These are phyloP conservation scores for Oscheius sp. DNA, from an alignment of 2,888 invertebrate genomes.

Conservation along the genomic window DNA sequence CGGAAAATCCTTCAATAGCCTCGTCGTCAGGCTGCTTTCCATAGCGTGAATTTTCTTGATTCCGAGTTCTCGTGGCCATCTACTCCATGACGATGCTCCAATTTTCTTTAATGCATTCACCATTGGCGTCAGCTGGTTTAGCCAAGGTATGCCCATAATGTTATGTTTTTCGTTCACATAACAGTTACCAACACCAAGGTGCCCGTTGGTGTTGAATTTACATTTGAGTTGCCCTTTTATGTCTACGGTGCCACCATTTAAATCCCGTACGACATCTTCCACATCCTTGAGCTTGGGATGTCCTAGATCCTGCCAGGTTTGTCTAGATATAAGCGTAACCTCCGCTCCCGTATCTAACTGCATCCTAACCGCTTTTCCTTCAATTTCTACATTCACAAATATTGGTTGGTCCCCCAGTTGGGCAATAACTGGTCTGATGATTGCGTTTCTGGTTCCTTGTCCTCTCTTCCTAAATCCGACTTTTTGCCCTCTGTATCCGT, in stretches of 20 bases:
- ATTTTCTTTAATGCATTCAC: neutral
- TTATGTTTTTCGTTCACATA: neutral
- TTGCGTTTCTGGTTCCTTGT: too few species aligned
- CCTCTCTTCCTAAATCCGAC: too few species aligned
- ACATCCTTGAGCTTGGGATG: neutral
- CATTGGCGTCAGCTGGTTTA: neutral
- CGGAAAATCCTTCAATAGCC: conserved; percentile 7
- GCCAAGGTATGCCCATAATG: conserved; percentile 30
- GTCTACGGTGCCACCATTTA: neutral
- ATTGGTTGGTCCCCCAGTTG: neutral
- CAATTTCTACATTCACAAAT: neutral
- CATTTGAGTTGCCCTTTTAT: conserved; percentile 11
- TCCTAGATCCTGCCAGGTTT: too few species aligned
- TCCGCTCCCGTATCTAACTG: conserved; percentile 31
- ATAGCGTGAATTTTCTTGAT: neutral
- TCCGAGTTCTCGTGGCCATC: neutral
- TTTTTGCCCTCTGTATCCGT: too few species aligned
- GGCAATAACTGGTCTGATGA: neutral
- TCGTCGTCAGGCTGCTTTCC: neutral
- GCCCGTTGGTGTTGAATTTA: conserved; percentile 8
- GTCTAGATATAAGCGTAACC: conserved; percentile 8
- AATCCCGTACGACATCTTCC: neutral
- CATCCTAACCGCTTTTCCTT: neutral
- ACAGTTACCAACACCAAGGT: neutral
- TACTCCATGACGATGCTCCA: neutral